Conservation (phyloP, 2,888 invertebrate genomes). For the Ectemnius continuus region DNA sequence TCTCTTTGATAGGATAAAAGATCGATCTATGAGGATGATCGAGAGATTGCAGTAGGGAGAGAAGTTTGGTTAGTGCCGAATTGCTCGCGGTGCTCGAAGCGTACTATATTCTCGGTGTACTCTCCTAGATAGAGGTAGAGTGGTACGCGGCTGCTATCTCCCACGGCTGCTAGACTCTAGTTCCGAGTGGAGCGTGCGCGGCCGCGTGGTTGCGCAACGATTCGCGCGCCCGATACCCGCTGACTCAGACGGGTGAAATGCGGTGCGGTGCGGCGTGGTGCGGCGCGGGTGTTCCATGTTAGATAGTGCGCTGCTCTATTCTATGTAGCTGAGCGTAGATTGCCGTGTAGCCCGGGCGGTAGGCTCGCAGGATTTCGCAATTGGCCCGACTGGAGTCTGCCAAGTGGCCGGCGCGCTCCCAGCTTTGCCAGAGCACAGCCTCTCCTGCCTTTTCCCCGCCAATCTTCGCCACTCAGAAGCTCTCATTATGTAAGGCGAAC, state of each 20-base stretch:
- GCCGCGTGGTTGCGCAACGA: conserved; percentile 48
- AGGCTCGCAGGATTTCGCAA: conserved; percentile 27
- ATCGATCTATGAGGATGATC: too few species aligned
- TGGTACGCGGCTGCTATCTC: neutral
- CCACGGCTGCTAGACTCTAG: conserved; percentile 18
- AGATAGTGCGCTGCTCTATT: conserved; percentile 7
- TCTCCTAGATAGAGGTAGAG: neutral
- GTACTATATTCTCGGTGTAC: too few species aligned
- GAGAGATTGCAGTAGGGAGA: too few species aligned
- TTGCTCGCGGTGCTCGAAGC: too few species aligned
- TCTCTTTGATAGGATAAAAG: too few species aligned
- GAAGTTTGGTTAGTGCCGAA: neutral
- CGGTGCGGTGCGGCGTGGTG: conserved; percentile 46
- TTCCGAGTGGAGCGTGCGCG: conserved; percentile 13
- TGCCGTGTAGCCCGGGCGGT: conserved; percentile 15
- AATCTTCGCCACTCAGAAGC: too few species aligned
- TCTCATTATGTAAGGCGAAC: too few species aligned
- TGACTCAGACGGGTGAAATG: conserved; percentile 69
- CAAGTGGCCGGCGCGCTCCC: too few species aligned
- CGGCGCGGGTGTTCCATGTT: conserved; percentile 60
- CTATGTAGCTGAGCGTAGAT: conserved; percentile 14
- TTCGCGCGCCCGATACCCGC: conserved; percentile 39
- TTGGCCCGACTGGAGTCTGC: neutral
- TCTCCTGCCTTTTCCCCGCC: neutral
- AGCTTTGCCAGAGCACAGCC: neutral